phyloP scores from a whole-genome alignment of 2,888 invertebrate species.

The Rhagium mordax region DNA sequence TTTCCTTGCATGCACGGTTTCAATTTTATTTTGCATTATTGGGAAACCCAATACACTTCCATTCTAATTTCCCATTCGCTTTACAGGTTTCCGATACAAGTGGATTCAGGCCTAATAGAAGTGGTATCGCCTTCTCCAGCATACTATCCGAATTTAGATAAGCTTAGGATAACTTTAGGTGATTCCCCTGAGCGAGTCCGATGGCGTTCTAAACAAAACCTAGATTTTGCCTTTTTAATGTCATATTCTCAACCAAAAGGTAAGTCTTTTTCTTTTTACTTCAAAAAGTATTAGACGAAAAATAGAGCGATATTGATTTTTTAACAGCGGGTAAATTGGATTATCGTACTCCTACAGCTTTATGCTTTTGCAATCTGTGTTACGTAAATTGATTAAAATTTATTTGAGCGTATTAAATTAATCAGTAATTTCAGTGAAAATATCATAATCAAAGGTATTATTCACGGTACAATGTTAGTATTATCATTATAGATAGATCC shows the following conservation, averaged over 20 bases:
- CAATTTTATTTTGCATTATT: constrained; percentile 11
- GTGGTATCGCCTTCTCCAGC: constrained; percentile 87
- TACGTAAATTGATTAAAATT: too few species aligned
- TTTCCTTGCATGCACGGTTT: background rate
- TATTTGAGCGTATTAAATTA: too few species aligned
- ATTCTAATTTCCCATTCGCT: constrained; percentile 38
- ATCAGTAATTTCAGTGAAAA: too few species aligned
- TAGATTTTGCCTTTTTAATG: constrained; percentile 96
- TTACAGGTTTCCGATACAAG: constrained; percentile 81
- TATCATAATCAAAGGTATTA: too few species aligned
- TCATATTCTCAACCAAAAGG: constrained; percentile 91
- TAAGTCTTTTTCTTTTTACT: constrained; percentile 62
- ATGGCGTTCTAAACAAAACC: constrained; percentile 96
- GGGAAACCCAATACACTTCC: constrained; percentile 1
- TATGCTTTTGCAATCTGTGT: too few species aligned
- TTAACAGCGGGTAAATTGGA: background rate
- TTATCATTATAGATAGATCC: too few species aligned
- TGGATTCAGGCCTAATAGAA: constrained; percentile 88
- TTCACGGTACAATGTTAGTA: too few species aligned
- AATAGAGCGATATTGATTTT: background rate
- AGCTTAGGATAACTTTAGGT: constrained; percentile 84
- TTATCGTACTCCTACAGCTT: background rate
- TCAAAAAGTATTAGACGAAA: background rate
- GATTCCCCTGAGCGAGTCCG: constrained; percentile 88
- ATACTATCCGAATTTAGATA: constrained; percentile 91